Base-by-base conservation (phyloP, 2,113 vertebrate genomes). In the Pitta sordida region DNA sequence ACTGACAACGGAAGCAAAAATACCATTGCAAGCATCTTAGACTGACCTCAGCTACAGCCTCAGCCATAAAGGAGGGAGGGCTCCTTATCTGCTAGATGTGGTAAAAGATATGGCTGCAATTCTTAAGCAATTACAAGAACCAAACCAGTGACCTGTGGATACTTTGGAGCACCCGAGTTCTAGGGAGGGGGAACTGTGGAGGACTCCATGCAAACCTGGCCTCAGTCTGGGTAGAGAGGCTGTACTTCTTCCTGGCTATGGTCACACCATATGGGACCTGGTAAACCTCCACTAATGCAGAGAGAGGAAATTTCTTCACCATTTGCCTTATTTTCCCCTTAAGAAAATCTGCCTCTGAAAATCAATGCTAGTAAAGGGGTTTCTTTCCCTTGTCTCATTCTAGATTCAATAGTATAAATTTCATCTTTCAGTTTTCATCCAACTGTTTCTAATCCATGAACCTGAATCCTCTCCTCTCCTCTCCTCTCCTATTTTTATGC, bases 1-100 rank as follows among this genome's bases (percentile, higher is more conserved):
- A 9, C 32, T 58, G n/a, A 27, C 36, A 58, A 5, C n/a, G 74
- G 67, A 80, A 74, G 73, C 20, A 86, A n/a, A 83, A 65, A 19
- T n/a, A 11, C 10, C 3, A 14, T 15, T 36, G 22, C 19, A 62
- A 56, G 32, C 0, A 0, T 46, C 36, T 16, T 26, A n/a, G 37
- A 26, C 20, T 56, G 48, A 59, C n/a, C 26, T 39, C 23, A 78
- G 20, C 29, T 62, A 21, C 51, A 65, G 16, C 18, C 36, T 60
- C n/a, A 74, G 51, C 27, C 16, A 3, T 8, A 30, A 51, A 65
- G 24, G 11, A 76, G 4, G 51, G 30, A 64, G 36, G 15, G 29
- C 29, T 81, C 34, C n/a, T 91, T 34, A 34, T 41, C 29, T 59
- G 4, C 11, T 26, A 74, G 55, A 37, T 46, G 29, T 44, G 32